Conservation (phyloP, 2,888 invertebrate species). For the Blastobasis adustella region DNA sequence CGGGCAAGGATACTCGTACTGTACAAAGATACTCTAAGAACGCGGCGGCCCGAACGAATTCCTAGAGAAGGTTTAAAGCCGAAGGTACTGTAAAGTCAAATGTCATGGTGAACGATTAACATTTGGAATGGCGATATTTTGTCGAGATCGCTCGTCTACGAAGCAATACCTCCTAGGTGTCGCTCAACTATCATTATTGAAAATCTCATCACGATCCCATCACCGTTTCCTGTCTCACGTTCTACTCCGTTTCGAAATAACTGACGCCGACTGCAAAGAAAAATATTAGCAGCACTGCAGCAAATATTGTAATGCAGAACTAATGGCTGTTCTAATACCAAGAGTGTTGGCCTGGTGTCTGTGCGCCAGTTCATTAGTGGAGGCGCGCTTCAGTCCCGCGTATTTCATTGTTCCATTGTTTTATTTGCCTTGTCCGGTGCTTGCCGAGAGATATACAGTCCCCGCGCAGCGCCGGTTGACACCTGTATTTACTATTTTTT, state of each 20-base stretch:
- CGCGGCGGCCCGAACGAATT: background rate
- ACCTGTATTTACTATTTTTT: constrained; percentile 32
- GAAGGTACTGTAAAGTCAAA: constrained; percentile 5
- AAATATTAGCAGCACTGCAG: background rate
- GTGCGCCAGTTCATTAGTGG: constrained; percentile 46
- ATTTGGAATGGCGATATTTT: constrained; percentile 7
- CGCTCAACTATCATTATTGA: background rate
- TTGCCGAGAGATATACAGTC: constrained; percentile 45
- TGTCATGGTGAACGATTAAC: constrained; percentile 12
- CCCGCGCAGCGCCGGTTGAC: constrained; percentile 24
- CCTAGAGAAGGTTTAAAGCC: background rate
- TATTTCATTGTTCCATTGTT: constrained; percentile 58
- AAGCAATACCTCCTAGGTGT: background rate
- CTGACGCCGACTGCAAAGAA: background rate
- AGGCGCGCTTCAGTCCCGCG: constrained; percentile 42
- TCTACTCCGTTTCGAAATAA: background rate
- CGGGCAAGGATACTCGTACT: background rate
- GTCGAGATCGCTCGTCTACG: background rate
- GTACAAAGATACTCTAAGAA: background rate
- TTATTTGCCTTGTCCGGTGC: constrained; percentile 43
- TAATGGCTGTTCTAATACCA: constrained; percentile 32
- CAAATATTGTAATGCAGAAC: constrained; percentile 2
- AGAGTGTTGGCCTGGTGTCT: constrained; percentile 24
- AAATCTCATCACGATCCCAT: background rate
- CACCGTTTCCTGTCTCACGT: too few species aligned